A percentile compares a stretch with the other conserved stretches of the same genome.
Conservation (phyloP, 2,888 invertebrate species). For the Dynastes grantii region DNA sequence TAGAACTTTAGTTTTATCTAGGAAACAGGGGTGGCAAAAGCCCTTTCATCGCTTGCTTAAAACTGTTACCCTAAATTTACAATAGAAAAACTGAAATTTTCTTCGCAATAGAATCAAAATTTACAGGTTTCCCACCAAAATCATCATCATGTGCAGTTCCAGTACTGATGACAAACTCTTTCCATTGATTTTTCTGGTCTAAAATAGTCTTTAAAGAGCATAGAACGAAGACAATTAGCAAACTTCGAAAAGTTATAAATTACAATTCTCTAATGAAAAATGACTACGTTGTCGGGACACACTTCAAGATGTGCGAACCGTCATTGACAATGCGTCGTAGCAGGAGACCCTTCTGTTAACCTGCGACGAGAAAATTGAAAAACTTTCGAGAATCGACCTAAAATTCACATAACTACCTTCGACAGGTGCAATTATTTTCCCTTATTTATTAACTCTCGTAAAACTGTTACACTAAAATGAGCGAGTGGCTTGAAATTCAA, state of each 20-base stretch:
- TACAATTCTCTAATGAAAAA: constrained; percentile 47
- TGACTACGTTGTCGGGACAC: constrained; percentile 10
- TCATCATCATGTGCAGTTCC: background rate
- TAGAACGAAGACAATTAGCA: constrained; percentile 32
- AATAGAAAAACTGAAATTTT: background rate
- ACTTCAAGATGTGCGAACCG: background rate
- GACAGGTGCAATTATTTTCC: constrained; percentile 41
- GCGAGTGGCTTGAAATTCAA: background rate
- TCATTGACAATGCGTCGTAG: background rate
- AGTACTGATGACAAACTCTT: background rate
- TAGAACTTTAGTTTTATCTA: too few species aligned
- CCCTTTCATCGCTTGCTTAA: too few species aligned
- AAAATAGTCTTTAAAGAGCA: background rate
- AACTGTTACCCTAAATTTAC: too few species aligned
- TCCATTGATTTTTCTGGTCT: background rate
- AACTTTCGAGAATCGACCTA: constrained; percentile 39
- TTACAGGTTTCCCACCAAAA: background rate
- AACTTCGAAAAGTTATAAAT: constrained; percentile 45
- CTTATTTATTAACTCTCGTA: constrained; percentile 38
- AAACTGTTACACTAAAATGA: background rate
- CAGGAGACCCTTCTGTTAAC: constrained; percentile 14
- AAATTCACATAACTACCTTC: constrained; percentile 38
- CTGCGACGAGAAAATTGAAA: constrained; percentile 36
- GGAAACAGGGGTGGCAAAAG: too few species aligned
- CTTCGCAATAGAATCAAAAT: background rate